Percentiles rank a stretch among this genome's conserved stretches.
These are phyloP conservation scores for Pectinophora gossypiella DNA, from an alignment of 1,140 invertebrate species.

Conservation along the genomic window DNA sequence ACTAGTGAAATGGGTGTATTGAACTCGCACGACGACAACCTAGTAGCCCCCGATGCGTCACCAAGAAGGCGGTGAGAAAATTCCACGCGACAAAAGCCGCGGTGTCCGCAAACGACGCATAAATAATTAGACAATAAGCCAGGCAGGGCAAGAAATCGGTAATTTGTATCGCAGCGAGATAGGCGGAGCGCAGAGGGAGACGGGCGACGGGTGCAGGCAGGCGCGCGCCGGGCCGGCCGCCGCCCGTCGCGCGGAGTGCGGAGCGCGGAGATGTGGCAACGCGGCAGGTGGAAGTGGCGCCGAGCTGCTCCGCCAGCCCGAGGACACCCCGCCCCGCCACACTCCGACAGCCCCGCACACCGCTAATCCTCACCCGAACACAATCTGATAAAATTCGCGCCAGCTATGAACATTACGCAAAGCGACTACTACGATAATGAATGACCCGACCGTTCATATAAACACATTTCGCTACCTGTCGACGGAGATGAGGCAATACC, in stretches of 20 bases:
- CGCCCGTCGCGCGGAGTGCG: background rate
- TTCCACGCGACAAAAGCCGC: slow-evolving; percentile 53
- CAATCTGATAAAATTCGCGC: slow-evolving; percentile 74
- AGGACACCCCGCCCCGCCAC: slow-evolving; percentile 74
- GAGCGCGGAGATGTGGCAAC: slow-evolving; percentile 64
- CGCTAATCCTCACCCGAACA: slow-evolving; percentile 70
- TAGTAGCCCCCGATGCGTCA: slow-evolving; percentile 58
- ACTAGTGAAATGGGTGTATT: slow-evolving; percentile 55
- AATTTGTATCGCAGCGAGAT: slow-evolving; percentile 60
- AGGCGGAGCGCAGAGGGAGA: slow-evolving; percentile 62
- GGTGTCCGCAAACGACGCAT: slow-evolving; percentile 60
- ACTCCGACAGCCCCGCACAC: slow-evolving; percentile 30
- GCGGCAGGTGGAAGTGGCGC: slow-evolving; percentile 73
- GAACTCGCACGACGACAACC: slow-evolving; percentile 52
- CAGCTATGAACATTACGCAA: slow-evolving; percentile 72
- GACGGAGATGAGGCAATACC: slow-evolving; percentile 42
- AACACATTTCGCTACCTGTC: slow-evolving; percentile 33
- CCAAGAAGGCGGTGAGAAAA: slow-evolving; percentile 43
- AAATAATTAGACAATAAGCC: slow-evolving; percentile 72
- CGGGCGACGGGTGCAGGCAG: slow-evolving; percentile 55
- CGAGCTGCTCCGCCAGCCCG: slow-evolving; percentile 70
- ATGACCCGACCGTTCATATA: slow-evolving; percentile 59
- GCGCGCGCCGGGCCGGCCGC: slow-evolving; percentile 46
- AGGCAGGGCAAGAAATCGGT: slow-evolving; percentile 67
- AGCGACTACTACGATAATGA: slow-evolving; percentile 70